Percentiles rank a stretch among this genome's conserved stretches.
These are phyloP conservation scores for Drosophila tripunctata DNA, from an alignment of 2,888 invertebrate species.

Conservation along the genomic window DNA sequence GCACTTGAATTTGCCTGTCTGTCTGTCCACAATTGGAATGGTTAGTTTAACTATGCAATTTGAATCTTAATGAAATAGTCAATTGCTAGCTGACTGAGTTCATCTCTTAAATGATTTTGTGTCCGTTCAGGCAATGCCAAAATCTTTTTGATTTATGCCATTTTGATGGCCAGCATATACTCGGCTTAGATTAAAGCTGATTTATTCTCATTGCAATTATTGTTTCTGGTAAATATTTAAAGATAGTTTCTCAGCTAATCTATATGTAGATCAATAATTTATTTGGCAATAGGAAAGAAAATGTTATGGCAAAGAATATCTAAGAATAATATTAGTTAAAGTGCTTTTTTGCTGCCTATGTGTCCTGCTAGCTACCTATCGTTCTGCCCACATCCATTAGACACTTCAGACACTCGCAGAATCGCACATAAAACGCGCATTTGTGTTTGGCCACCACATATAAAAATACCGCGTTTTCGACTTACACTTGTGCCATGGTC, in stretches of 20 bases:
- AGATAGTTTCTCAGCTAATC: neutral
- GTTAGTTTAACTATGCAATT: slow-evolving; percentile 48
- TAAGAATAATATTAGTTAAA: neutral
- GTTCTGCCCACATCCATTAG: slow-evolving; percentile 7
- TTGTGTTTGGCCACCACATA: slow-evolving; percentile 47
- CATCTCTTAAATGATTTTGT: slow-evolving; percentile 20
- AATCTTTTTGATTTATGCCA: slow-evolving; percentile 55
- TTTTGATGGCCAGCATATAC: slow-evolving; percentile 26
- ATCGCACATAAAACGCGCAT: slow-evolving; percentile 60
- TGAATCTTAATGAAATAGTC: slow-evolving; percentile 47
- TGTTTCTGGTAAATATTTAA: neutral
- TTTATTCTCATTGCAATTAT: slow-evolving; percentile 37
- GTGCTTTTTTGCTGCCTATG: neutral
- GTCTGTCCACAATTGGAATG: neutral
- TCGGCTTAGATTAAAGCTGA: slow-evolving; percentile 20
- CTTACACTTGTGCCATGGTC: slow-evolving; percentile 56
- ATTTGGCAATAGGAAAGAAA: neutral
- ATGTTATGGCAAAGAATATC: no score
- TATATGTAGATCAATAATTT: neutral
- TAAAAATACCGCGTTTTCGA: slow-evolving; percentile 55
- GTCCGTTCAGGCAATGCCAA: slow-evolving; percentile 8
- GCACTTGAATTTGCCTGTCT: no score
- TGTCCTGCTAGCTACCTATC: neutral
- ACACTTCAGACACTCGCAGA: slow-evolving; percentile 37
- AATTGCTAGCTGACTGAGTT: slow-evolving; percentile 24